A percentile compares a stretch with the other conserved stretches of the same genome.
phyloP scores from a whole-genome alignment of 2,797 vertebrate genomes.

The Clarias laeviceps region DNA sequence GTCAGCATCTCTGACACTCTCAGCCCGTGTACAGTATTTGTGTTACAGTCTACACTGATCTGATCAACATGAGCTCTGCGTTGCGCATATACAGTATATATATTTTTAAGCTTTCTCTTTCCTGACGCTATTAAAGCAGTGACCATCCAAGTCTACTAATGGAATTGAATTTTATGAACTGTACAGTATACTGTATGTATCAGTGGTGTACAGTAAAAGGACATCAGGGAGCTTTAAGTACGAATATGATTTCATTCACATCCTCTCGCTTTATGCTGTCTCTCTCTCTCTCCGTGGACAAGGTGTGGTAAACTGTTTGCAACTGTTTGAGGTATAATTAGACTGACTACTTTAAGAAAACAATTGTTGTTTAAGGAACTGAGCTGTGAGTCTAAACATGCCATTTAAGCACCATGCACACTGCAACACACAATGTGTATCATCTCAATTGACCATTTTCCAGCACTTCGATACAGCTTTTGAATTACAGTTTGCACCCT shows the following conservation, averaged over 20 bases:
- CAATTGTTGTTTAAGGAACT: neutral
- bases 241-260: neutral
- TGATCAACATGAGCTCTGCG: neutral
- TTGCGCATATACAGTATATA: neutral
- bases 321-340: neutral
- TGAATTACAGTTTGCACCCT: neutral
- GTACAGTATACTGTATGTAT: neutral
- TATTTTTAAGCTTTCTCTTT: neutral
- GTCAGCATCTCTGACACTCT: neutral
- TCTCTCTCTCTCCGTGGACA: neutral
- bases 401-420: neutral
- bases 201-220: neutral
- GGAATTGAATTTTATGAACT: neutral
- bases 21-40: neutral
- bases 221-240: neutral
- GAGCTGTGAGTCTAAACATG: neutral
- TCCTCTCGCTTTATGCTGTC: neutral
- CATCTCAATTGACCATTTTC: neutral
- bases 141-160: neutral
- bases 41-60: neutral
- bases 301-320: neutral
- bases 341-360: neutral
- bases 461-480: neutral
- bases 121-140: neutral
- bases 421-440: neutral